Evolutionary conservation across 2,888 invertebrate species (phyloP).

Genomic region (Cacoxenus indagator): DNA sequence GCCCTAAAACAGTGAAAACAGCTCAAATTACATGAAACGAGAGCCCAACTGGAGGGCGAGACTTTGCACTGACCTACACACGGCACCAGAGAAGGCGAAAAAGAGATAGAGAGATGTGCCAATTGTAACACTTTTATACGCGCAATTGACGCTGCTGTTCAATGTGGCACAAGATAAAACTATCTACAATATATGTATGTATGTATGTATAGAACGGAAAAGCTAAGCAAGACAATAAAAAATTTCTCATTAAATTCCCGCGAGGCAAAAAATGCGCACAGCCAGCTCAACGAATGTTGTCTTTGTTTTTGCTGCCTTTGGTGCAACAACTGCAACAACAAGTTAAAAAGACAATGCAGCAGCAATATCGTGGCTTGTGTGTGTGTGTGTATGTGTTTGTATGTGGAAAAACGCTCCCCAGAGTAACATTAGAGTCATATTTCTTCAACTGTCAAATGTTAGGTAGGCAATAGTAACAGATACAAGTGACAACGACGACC

Average conservation of each 20-base stretch:
- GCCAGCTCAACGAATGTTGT: neutral
- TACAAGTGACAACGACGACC: neutral
- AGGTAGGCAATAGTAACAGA: neutral
- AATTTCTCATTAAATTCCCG: slow-evolving; percentile 50
- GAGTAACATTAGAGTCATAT: slow-evolving; percentile 53
- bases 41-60: neutral
- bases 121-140: slow-evolving; percentile 12
- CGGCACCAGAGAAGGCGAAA: neutral
- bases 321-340: neutral
- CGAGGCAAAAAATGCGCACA: slow-evolving; percentile 45
- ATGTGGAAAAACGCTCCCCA: slow-evolving; percentile 40
- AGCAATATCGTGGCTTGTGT: too few relatives aligned
- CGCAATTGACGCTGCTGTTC: neutral
- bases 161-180: neutral
- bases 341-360: neutral
- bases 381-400: neutral
- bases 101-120: neutral
- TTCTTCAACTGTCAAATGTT: slow-evolving; percentile 22
- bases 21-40: slow-evolving; percentile 15
- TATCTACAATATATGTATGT: neutral
- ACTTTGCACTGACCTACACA: neutral
- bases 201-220: neutral
- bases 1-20: slow-evolving; percentile 19
- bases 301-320: neutral
- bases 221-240: slow-evolving; percentile 40